Percentiles rank a stretch among this genome's conserved stretches.
phyloP scores from a whole-genome alignment of 2,113 vertebrate species.

The Sinocyclocheilus rhinocerous region DNA sequence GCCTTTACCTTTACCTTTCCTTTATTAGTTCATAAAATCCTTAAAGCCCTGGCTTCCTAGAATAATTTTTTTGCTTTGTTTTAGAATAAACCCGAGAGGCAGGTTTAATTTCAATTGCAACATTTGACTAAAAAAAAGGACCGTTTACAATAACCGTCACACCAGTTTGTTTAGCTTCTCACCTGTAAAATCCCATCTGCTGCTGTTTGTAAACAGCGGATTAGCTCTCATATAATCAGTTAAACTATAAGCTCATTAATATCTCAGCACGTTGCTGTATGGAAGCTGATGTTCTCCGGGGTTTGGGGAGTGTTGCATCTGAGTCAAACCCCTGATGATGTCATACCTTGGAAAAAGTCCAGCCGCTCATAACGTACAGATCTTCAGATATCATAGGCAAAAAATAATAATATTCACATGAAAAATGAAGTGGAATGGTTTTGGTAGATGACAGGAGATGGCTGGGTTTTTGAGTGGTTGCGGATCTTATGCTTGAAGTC shows the following conservation, averaged over 20 bases:
- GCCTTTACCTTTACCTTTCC: neutral
- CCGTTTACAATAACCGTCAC: neutral
- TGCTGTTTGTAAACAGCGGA: constrained; percentile 48
- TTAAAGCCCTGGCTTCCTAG: neutral
- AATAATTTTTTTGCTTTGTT: neutral
- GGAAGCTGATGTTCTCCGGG: neutral
- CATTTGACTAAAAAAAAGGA: constrained; percentile 6
- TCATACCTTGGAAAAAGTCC: constrained; percentile 23
- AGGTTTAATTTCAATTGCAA: neutral
- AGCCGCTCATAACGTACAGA: neutral
- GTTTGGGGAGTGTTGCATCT: constrained; percentile 9
- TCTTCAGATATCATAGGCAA: neutral
- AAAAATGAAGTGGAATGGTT: neutral
- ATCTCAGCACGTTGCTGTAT: constrained; percentile 28
- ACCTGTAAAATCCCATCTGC: constrained; percentile 48
- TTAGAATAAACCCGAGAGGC: neutral
- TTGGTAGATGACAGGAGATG: neutral
- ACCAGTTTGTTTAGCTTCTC: constrained; percentile 35
- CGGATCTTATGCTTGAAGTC: neutral
- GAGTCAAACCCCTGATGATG: neutral
- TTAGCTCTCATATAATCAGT: constrained; percentile 46
- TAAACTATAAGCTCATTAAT: constrained; percentile 49
- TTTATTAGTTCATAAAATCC: neutral
- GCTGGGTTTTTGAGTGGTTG: neutral
- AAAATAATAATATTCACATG: neutral